Evolutionary conservation across 2,888 invertebrate genomes (phyloP), one percentile per base, ranked within the genome.

Genomic region (Dioctria rufipes): DNA sequence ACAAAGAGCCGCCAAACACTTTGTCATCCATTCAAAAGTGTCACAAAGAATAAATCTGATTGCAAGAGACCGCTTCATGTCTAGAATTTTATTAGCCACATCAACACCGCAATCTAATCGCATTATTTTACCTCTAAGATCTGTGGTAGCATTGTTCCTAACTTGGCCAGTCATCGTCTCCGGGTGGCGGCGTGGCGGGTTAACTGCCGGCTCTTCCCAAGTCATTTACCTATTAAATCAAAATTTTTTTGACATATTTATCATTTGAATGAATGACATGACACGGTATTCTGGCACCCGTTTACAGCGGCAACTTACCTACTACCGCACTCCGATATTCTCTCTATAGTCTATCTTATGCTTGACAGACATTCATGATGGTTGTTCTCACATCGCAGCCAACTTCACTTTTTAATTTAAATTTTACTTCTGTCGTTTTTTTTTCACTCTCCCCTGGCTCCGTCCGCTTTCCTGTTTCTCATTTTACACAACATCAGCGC

Each of bases 211-310:
- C 51, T 69, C 49, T 49, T 69, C 69, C 43, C 69, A 9, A 69
- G 69, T 69, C 51, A 49, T 69, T 49, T 73, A n/a, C n/a, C n/a
- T n/a, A 73, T 42, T 73, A 73, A 73, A 73, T 73, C 73, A 73
- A 13, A 58, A 58, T 58, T 58, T 42, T 73, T 51, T 73, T 60
- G 60, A 73, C 73, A 73, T 60, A 58, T 58, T 73, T 73, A 73
- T 73, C 73, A 73, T 73, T 73, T 73, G 73, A 73, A 42, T 73
- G 73, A 73, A 73, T 58, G 73, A 58, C 73, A 60, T 40, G 73
- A 73, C 73, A 73, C 43, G 73, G 58, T 37, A 58, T 9, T 39
- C 58, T 73, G 42, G 73, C 73, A 73, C 73, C 73, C 73, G 73
- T 73, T 73, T 73, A 73, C 73, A 58, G 58, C 73, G 58, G 58